phyloP scores from a whole-genome alignment of 92 coral and sea anemone genomes.

The Micromussa lordhowensis region DNA sequence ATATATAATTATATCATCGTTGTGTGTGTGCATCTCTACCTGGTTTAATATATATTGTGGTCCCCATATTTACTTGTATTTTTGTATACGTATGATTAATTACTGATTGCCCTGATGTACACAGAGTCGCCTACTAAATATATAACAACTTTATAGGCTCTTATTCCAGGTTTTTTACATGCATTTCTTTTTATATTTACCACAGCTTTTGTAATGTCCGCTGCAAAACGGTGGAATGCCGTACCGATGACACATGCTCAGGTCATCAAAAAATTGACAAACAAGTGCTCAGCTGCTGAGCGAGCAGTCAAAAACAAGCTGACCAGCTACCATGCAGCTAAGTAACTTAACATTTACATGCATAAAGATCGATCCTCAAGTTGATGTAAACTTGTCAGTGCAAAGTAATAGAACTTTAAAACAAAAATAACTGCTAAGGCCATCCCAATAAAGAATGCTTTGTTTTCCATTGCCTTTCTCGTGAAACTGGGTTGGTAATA shows the following conservation, averaged over 20 bases:
- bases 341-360: background rate
- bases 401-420: too few relatives aligned
- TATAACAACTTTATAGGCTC: background rate
- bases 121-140: background rate
- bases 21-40: too few relatives aligned
- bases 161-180: slow-evolving; percentile 1
- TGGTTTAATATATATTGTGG: slow-evolving; percentile 8
- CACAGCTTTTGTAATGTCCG: background rate
- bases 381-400: too few relatives aligned
- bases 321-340: slow-evolving; percentile 3
- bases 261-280: background rate
- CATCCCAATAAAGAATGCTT: background rate
- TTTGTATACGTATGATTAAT: too few relatives aligned
- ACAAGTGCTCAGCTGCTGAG: slow-evolving; percentile 29
- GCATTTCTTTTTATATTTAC: background rate
- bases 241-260: background rate
- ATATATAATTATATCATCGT: background rate
- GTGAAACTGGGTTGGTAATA: too few relatives aligned
- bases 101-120: background rate
- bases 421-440: slow-evolving; percentile 10
- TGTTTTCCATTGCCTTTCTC: slow-evolving; percentile 4
- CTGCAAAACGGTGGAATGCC: slow-evolving; percentile 6
- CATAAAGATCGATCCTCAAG: background rate
- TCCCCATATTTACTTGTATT: slow-evolving; percentile 8
- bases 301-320: too few relatives aligned